Percentiles rank a stretch among this genome's conserved stretches.
Evolutionary conservation across 2,888 invertebrate genomes (phyloP).

Genomic region (Tetramorium bicarinatum): DNA sequence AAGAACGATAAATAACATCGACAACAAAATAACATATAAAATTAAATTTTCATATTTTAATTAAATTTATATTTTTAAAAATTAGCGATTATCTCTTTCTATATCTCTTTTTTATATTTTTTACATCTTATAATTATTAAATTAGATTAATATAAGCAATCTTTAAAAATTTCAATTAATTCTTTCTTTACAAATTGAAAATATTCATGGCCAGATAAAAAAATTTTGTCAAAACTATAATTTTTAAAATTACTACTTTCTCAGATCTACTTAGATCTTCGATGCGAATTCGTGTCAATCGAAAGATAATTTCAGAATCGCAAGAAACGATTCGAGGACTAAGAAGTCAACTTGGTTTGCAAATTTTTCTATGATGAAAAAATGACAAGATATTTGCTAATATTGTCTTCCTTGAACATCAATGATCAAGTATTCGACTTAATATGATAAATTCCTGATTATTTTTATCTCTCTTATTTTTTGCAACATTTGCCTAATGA

Average conservation of each 20-base stretch:
- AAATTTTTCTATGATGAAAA: background rate
- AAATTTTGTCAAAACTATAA: background rate
- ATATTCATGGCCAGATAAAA: background rate
- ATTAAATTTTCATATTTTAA: background rate
- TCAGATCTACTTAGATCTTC: background rate
- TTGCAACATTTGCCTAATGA: background rate
- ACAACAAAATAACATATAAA: background rate
- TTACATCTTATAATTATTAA: constrained; percentile 14
- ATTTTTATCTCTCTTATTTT: background rate
- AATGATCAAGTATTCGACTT: background rate
- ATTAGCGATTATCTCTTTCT: background rate
- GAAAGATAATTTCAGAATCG: background rate
- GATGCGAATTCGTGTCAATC: background rate
- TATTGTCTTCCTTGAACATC: background rate
- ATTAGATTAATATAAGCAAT: background rate
- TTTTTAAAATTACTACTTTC: background rate
- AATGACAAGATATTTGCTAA: background rate
- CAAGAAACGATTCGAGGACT: background rate
- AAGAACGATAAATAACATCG: background rate
- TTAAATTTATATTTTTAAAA: background rate
- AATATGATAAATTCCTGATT: background rate
- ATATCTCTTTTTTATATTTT: background rate
- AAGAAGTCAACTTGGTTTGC: background rate
- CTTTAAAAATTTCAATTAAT: background rate
- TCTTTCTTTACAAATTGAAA: background rate